Evolutionary conservation across 2,797 vertebrate species (phyloP), one percentile per base, ranked within the genome.

Genomic region (Catharus ustulatus): DNA sequence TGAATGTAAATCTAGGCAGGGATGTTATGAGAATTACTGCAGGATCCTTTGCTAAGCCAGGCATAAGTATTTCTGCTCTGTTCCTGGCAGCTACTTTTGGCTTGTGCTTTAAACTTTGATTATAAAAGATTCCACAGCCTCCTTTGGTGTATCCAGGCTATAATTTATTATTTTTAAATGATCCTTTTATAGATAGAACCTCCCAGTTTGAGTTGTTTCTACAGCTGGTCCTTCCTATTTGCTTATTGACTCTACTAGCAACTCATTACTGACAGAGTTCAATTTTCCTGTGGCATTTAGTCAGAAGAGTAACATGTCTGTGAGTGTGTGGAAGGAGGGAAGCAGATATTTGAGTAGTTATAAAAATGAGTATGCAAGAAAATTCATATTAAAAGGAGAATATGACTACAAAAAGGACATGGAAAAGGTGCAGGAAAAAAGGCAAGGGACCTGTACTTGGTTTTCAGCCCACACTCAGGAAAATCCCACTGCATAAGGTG

Each of bases 221-320:
- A 57, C 80, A 95, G 86, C 91, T 95, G 84, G 71, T 91, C 36
- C 36, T 89, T 77, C 87, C 71, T 94, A 13, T 94, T 94, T 93
- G 81, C 94, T 94, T 94, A 67, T 79, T 91, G 85, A 91, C 84
- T 93, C 66, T 82, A 40, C 75, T 69, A 52, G 69, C 40, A 87
- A 42, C 66, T 88, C 57, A 38, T 86, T 86, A 66, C 63, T 81
- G 63, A 88, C 54, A 64, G 82, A 64, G 69, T 90, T 96, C 77
- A 23, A 46, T 94, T 95, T 94, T 90, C 83, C 66, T 88, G 40
- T 79, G 84, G 48, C 64, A 69, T 89, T 93, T 86, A 82, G 57
- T 93, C 74, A 58, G 69, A 45, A 45, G 57, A 80, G 48, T 74
- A 46, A 87, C 57, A 68, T 64, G 19, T 67, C 78, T 77, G 51